phyloP scores from a whole-genome alignment of 2,888 invertebrate species.

The Agrochola macilenta region DNA sequence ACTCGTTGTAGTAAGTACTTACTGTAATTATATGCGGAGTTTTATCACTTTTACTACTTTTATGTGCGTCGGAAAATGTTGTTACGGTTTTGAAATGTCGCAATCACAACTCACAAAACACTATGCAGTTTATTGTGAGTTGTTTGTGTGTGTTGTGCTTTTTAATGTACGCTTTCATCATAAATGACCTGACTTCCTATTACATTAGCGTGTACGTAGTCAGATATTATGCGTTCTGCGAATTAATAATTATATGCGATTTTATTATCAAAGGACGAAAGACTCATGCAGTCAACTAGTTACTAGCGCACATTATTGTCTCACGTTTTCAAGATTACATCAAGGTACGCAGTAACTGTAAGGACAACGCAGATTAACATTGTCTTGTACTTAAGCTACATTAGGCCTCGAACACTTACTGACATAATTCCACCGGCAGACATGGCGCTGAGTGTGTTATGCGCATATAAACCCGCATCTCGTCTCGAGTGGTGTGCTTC shows the following conservation, averaged over 20 bases:
- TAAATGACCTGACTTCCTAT: slow-evolving; percentile 14
- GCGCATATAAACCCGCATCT: slow-evolving; percentile 84
- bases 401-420: slow-evolving; percentile 63
- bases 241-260: not conserved
- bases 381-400: slow-evolving; percentile 70
- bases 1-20: slow-evolving; percentile 44
- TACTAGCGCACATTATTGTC: slow-evolving; percentile 42
- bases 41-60: slow-evolving; percentile 52
- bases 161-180: slow-evolving; percentile 33
- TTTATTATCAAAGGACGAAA: slow-evolving; percentile 41
- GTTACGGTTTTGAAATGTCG: slow-evolving; percentile 30
- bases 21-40: slow-evolving; percentile 55
- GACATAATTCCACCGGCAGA: slow-evolving; percentile 65
- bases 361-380: slow-evolving; percentile 71
- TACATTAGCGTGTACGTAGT: slow-evolving; percentile 1
- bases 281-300: slow-evolving; percentile 22
- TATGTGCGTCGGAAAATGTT: slow-evolving; percentile 29
- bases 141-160: slow-evolving; percentile 4
- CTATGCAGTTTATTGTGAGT: slow-evolving; percentile 6
- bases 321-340: slow-evolving; percentile 55
- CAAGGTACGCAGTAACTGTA: slow-evolving; percentile 67
- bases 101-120: slow-evolving; percentile 28
- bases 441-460: slow-evolving; percentile 76
- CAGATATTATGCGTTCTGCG: not conserved
- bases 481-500: slow-evolving; percentile 83